These are phyloP conservation scores for Metacarcinus magister DNA, from an alignment of 2,888 invertebrate species.

Conservation along the genomic window DNA sequence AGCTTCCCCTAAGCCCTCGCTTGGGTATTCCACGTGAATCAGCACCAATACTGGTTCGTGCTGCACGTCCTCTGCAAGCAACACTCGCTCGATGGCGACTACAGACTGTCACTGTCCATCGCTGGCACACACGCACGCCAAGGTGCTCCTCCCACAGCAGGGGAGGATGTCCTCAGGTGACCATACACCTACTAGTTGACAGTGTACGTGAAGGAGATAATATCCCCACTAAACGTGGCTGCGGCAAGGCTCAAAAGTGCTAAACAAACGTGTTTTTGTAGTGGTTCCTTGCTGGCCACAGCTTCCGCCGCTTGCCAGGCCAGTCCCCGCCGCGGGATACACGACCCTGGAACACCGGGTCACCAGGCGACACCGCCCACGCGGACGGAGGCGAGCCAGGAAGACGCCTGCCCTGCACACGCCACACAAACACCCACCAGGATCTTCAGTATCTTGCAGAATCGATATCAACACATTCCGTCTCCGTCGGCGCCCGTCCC, in stretches of 20 bases:
- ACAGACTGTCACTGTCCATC: not conserved
- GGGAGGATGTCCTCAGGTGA: not conserved
- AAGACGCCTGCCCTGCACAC: slow-evolving; percentile 19
- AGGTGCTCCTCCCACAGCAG: not conserved
- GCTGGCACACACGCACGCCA: not conserved
- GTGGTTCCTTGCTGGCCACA: not conserved
- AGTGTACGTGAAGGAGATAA: not conserved
- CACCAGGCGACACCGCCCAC: slow-evolving; percentile 27
- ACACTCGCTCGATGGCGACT: not conserved
- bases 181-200: not conserved
- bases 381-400: not conserved
- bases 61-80: not conserved
- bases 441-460: slow-evolving; percentile 29
- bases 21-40: not conserved
- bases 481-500: not conserved
- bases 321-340: not conserved
- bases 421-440: slow-evolving; percentile 1
- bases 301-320: not conserved
- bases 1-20: not conserved
- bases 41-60: not conserved
- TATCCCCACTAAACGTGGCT: not conserved
- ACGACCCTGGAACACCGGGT: not conserved
- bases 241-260: not conserved
- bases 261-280: not conserved
- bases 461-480: slow-evolving; percentile 41